phyloP scores from a whole-genome alignment of 2,113 vertebrate species.

The Phrynosoma blainvillii region DNA sequence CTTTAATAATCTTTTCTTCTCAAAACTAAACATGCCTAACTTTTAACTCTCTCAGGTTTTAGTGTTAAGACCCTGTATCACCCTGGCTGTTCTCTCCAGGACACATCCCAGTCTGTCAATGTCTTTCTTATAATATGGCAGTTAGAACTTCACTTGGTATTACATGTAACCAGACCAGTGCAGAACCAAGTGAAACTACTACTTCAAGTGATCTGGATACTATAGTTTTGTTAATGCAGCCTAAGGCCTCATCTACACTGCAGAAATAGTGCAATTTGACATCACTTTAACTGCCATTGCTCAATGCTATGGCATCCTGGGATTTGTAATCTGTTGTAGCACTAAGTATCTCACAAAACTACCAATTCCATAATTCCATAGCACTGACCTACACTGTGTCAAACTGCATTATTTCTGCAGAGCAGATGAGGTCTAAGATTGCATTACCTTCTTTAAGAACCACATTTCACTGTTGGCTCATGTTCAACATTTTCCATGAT shows the following conservation, averaged over 20 bases:
- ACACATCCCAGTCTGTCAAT: neutral
- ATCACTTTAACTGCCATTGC: no score
- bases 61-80: neutral
- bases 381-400: no score
- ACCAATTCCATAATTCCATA: no score
- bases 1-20: neutral
- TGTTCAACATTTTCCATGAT: neutral
- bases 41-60: neutral
- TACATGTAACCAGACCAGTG: neutral
- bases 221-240: neutral
- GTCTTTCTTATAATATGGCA: neutral
- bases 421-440: neutral
- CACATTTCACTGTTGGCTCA: neutral
- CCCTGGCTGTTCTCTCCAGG: neutral
- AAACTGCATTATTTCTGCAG: no score
- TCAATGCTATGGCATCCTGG: no score
- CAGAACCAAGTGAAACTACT: neutral
- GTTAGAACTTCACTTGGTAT: neutral
- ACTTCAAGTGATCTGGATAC: neutral
- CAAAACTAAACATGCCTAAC: no score
- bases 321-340: no score
- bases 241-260: no score
- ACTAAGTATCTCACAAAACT: no score
- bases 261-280: no score
- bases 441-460: neutral